Base-by-base conservation (phyloP, 1,140 invertebrate genomes). In the Metopolophium dirhodum region DNA sequence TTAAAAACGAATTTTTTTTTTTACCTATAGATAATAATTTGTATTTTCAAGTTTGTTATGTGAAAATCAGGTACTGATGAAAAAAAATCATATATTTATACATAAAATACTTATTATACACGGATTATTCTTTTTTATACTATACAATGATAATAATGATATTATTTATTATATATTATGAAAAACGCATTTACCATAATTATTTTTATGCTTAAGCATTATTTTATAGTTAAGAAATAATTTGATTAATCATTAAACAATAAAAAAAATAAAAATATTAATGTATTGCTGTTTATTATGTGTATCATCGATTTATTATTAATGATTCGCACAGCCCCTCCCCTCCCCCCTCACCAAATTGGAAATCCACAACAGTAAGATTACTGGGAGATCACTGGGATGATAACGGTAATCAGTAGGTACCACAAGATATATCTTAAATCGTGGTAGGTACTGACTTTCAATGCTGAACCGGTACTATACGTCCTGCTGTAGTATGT, bases 171-270 rank as follows among this genome's bases (percentile, higher is more conserved):
- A 90, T 90, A 57, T 61, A 83, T 77, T 77, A 77, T 54, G 22
- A 68, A 93, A 86, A 85, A 41, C 26, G 82, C 91, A 85, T 93
- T 93, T 93, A 93, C 82, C 91, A 93, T 86, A 54, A 93, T 86
- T 93, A 93, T 93, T 85, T 93, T 93, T 49, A 83, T 91, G 90
- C 45, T 9, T 61, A 77, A 90, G 54, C 54, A 57, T 90, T 90
- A 87, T 90, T 82, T 91, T 92, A 92, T 92, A 92, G 47, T 92
- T 93, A 89, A 90, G 49, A 45, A 91, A 89, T 91, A 83, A 86
- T 91, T 83, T 94, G n/a, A 91, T 94, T 94, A 91, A 90, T 85
- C 90, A 85, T 91, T 91, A 51, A 89, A 87, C 41, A 93, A 87
- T 93, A 93, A 47, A 49, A 91, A 82, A 30, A 37, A 83, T 77